phyloP scores from a whole-genome alignment of 92 coral and sea anemone species.

The Desmophyllum pertusum region DNA sequence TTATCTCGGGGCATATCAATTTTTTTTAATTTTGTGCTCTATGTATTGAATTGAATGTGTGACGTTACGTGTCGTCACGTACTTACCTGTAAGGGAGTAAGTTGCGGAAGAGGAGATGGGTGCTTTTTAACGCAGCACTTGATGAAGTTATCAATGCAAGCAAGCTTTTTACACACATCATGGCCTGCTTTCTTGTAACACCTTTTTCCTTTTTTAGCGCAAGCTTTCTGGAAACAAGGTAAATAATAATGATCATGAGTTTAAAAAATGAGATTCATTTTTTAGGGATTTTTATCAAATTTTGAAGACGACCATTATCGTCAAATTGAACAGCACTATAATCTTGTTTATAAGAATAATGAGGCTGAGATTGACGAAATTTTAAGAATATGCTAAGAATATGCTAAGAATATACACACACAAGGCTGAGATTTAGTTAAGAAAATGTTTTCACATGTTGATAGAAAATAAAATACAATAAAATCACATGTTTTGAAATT shows the following conservation, averaged over 20 bases:
- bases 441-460: too few species aligned
- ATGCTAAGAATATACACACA: too few species aligned
- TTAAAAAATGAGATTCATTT: neutral
- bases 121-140: neutral
- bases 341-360: too few species aligned
- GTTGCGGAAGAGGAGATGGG: neutral
- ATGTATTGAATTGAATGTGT: too few species aligned
- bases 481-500: too few species aligned
- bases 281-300: neutral
- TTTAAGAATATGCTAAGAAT: too few species aligned
- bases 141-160: conserved; percentile 15
- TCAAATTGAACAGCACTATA: too few species aligned
- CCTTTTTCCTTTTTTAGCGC: neutral
- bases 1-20: too few species aligned
- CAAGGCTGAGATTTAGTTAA: too few species aligned
- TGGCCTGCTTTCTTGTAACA: conserved; percentile 9
- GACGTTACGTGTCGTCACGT: neutral
- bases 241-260: neutral
- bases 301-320: too few species aligned
- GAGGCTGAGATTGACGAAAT: too few species aligned
- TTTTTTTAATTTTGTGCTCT: neutral
- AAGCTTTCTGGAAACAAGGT: conserved; percentile 2
- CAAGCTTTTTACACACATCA: conserved; percentile 13
- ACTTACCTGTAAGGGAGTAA: conserved; percentile 19
- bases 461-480: too few species aligned